Evolutionary conservation across 2,113 vertebrate species (phyloP).

Genomic region (Crotalus horridus): DNA sequence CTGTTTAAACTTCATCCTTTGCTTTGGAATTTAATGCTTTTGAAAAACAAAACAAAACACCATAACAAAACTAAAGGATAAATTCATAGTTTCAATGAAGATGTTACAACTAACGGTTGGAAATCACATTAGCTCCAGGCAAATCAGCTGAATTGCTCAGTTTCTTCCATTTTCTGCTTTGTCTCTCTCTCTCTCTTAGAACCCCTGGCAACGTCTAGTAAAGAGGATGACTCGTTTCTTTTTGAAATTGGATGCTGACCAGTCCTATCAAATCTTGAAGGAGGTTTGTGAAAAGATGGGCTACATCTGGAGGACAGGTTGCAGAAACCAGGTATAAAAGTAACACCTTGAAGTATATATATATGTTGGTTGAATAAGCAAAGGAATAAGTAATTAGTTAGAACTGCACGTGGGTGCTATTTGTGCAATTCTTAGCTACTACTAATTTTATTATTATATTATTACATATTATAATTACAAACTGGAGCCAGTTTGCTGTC

Average conservation of each 20-base stretch:
- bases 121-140: not conserved
- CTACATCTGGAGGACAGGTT: conserved; percentile 84
- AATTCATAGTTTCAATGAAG: not conserved
- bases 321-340: conserved; percentile 81
- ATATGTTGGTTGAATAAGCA: not conserved
- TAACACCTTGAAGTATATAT: not conserved
- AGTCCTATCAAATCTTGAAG: conserved; percentile 77
- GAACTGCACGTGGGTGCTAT: not conserved
- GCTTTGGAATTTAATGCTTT: not conserved
- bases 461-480: not conserved
- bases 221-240: conserved; percentile 93
- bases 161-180: not conserved
- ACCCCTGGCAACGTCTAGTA: conserved; percentile 88
- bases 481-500: not conserved
- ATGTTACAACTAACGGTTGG: not conserved
- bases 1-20: not conserved
- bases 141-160: not conserved
- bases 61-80: not conserved
- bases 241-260: conserved; percentile 81
- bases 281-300: conserved; percentile 83
- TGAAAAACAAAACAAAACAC: no score
- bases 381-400: not conserved
- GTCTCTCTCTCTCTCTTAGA: conserved; percentile 52
- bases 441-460: not conserved
- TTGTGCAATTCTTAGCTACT: not conserved